phyloP scores from a whole-genome alignment of 2,797 vertebrate genomes.

The Molossus molossus region DNA sequence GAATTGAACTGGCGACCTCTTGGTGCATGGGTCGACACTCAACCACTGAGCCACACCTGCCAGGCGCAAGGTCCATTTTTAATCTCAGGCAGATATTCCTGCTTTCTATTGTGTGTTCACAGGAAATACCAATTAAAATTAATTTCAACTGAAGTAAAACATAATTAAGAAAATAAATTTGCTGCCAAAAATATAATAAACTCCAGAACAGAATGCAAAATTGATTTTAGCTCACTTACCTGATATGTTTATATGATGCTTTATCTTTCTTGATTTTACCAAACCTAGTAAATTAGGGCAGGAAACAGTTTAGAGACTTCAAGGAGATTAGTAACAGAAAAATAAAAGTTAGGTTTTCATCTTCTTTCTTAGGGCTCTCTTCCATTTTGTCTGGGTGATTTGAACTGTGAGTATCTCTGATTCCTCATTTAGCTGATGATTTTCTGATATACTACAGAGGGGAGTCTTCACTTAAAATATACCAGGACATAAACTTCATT shows the following conservation, averaged over 20 bases:
- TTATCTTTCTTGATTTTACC: constrained; percentile 60
- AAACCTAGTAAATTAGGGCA: constrained; percentile 24
- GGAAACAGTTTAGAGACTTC: constrained; percentile 67
- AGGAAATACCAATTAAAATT: constrained; percentile 84
- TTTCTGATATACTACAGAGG: constrained; percentile 19
- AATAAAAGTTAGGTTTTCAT: constrained; percentile 32
- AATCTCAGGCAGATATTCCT: constrained; percentile 73
- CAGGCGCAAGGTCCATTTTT: constrained; percentile 56
- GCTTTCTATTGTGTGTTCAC: constrained; percentile 74
- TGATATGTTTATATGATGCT: constrained; percentile 56
- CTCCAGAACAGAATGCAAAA: constrained; percentile 81
- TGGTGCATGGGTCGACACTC: too few relatives aligned
- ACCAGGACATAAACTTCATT: neutral
- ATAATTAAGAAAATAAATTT: constrained; percentile 84
- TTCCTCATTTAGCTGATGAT: neutral
- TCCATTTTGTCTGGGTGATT: neutral
- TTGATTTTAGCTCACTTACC: constrained; percentile 73
- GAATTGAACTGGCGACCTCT: too few relatives aligned
- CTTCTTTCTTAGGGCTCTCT: neutral
- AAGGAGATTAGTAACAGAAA: constrained; percentile 63
- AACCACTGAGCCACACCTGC: too few relatives aligned
- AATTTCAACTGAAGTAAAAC: constrained; percentile 85
- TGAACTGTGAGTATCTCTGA: neutral
- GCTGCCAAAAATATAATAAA: constrained; percentile 85
- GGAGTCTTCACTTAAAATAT: neutral